Percentiles rank a stretch among this genome's conserved stretches.
phyloP scores from a whole-genome alignment of 2,888 invertebrate genomes.

The Acleris emargana region DNA sequence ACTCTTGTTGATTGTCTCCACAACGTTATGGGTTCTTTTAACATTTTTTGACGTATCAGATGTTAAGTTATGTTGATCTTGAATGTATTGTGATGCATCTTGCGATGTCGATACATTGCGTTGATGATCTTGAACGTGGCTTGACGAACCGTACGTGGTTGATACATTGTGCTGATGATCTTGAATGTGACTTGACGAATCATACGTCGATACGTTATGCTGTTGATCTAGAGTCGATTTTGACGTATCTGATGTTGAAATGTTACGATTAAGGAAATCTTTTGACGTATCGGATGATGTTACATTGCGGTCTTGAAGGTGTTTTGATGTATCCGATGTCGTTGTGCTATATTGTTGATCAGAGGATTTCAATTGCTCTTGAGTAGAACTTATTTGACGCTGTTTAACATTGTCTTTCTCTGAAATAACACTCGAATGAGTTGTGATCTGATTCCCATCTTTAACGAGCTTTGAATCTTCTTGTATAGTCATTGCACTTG shows the following conservation, averaged over 20 bases:
- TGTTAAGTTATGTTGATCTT: constrained; percentile 35
- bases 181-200: constrained; percentile 37
- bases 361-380: constrained; percentile 55
- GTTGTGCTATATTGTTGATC: constrained; percentile 27
- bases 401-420: constrained; percentile 72
- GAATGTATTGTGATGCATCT: constrained; percentile 10
- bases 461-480: constrained; percentile 72
- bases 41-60: constrained; percentile 39
- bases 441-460: constrained; percentile 71
- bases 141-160: constrained; percentile 9
- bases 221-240: constrained; percentile 42
- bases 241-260: constrained; percentile 24
- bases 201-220: constrained; percentile 11
- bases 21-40: constrained; percentile 49
- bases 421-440: constrained; percentile 67
- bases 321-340: constrained; percentile 36
- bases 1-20: constrained; percentile 48
- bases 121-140: constrained; percentile 5
- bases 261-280: constrained; percentile 36
- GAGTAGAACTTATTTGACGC: constrained; percentile 61
- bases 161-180: constrained; percentile 34
- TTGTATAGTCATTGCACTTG: constrained; percentile 64
- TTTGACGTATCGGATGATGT: constrained; percentile 29
- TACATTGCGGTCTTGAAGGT: constrained; percentile 41
- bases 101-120: constrained; percentile 37